phyloP scores from a whole-genome alignment of 2,113 vertebrate species.

The Crotophaga sulcirostris region DNA sequence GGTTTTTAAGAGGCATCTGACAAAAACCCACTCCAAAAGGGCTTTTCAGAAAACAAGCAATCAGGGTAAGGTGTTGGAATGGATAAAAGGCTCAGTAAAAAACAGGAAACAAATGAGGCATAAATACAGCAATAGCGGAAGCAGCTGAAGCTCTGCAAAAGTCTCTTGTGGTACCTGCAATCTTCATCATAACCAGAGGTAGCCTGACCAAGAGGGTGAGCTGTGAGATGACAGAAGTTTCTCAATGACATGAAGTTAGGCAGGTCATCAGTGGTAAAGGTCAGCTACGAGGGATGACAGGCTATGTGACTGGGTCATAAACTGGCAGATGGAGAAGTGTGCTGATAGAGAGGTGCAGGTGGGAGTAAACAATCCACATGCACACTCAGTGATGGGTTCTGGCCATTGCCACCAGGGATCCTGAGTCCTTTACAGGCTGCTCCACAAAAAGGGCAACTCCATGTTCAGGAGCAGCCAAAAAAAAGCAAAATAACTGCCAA shows the following conservation, averaged over 20 bases:
- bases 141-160: neutral
- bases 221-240: neutral
- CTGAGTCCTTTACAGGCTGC: neutral
- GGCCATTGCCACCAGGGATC: neutral
- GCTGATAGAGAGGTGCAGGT: neutral
- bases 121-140: neutral
- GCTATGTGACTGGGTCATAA: neutral
- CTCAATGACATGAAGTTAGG: neutral
- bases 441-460: neutral
- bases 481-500: neutral
- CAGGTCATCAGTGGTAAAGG: neutral
- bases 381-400: fast-evolving
- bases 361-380: neutral
- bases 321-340: neutral
- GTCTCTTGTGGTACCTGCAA: neutral
- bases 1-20: neutral
- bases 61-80: neutral
- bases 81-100: neutral
- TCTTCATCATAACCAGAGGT: neutral
- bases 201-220: fast-evolving
- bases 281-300: neutral
- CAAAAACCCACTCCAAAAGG: neutral
- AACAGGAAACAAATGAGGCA: neutral
- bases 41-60: neutral
- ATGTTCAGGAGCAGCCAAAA: neutral